Conservation (phyloP, 2,797 vertebrate genomes). For the Psittacula derbiana region DNA sequence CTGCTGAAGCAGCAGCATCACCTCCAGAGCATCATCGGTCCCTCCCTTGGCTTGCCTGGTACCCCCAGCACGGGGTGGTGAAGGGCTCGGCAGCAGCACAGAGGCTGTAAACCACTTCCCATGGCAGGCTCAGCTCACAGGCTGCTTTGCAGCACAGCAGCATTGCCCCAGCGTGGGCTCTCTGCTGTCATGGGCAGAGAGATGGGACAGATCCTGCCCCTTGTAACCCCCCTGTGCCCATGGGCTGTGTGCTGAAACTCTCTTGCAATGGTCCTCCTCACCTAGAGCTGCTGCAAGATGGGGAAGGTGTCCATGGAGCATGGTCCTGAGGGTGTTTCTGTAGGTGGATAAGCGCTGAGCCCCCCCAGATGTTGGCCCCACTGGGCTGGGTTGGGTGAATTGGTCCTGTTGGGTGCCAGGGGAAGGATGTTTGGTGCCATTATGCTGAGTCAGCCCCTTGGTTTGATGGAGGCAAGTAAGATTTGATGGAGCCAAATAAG, state of each 20-base stretch:
- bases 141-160: neutral
- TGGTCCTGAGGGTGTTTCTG: neutral
- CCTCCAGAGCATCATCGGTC: neutral
- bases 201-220: neutral
- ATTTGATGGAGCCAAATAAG: neutral
- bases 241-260: neutral
- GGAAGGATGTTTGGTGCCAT: fast-evolving
- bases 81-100: fast-evolving
- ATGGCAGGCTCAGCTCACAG: neutral
- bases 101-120: neutral
- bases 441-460: neutral
- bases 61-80: fast-evolving
- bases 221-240: fast-evolving
- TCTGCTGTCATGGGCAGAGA: fast-evolving
- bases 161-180: neutral
- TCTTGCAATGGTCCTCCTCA: neutral
- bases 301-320: fast-evolving
- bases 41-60: fast-evolving
- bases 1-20: fast-evolving
- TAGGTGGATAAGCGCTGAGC: neutral
- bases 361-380: fast-evolving
- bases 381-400: neutral
- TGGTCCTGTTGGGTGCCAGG: neutral
- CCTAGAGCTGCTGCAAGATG: fast-evolving
- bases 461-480: neutral